Evolutionary conservation across 2,113 vertebrate species (phyloP), one percentile per base, ranked within the genome.

Genomic region (Sinocyclocheilus grahami): DNA sequence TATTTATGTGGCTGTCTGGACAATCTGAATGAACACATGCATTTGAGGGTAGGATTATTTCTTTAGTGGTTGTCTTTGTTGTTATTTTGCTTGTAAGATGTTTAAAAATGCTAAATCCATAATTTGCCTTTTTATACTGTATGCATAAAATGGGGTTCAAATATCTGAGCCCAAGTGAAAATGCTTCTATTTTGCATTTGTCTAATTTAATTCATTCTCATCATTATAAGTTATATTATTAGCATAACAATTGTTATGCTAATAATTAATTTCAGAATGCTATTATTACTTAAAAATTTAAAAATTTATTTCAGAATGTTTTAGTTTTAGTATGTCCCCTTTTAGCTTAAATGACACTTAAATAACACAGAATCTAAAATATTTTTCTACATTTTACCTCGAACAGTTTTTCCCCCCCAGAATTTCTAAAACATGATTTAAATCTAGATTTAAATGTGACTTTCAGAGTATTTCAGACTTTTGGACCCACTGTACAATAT

Each of bases 11-110:
- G n/a, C 24, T 78, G 76, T 78, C 24, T 55, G 48, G 48, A 78
- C 10, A 74, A 16, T 53, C 16, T 27, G 46, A 72, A 71, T 37
- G 51, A 74, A 27, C 63, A 82, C 79, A 74, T n/a, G 53, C 82
- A 27, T 16, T 58, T 58, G 13, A 58, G 51, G 5, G 14, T 27
- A 13, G 13, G 30, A 55, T 55, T 37, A 11, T 74, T 58, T 72
- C 30, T 33, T 30, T 33, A 37, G 30, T 39, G 27, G 11, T 37
- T 4, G 3, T 4, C 8, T 37, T 53, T 48, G 14, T 58, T 60
- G 18, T 62, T 60, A 60, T 79, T 79, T 62, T 60, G 53, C 67
- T 53, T 55, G n/a, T 8, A 51, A 51, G 3, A 3, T 13, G 1
- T 33, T 33, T 33, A 33, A 33, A 33, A 33, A 33, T 33, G 16